phyloP scores from a whole-genome alignment of 2,113 vertebrate genomes.

The Antennarius striatus region DNA sequence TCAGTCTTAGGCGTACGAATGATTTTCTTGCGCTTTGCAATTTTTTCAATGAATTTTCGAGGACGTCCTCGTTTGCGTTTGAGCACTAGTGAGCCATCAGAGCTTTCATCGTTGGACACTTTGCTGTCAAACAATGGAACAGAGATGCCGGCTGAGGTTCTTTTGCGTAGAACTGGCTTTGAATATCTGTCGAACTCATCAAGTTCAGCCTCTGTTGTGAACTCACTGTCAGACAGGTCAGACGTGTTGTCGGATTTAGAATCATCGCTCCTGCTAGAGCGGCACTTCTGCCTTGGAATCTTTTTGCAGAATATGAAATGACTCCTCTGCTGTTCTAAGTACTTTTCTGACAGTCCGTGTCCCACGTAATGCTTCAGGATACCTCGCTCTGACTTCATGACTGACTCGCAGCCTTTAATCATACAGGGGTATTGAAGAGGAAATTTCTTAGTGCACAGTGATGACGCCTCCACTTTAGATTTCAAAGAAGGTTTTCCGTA shows the following conservation, averaged over 20 bases:
- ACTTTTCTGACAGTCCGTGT: conserved; percentile 92
- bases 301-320: conserved; percentile 92
- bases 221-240: conserved; percentile 68
- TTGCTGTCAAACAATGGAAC: conserved; percentile 60
- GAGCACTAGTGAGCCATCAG: conserved; percentile 59
- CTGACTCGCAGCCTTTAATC: conserved; percentile 93
- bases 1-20: conserved; percentile 58
- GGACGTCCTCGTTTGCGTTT: conserved; percentile 84
- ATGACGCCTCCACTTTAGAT: conserved; percentile 86
- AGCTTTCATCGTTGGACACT: conserved; percentile 63
- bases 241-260: conserved; percentile 74
- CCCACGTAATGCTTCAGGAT: conserved; percentile 93
- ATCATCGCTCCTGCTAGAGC: conserved; percentile 78
- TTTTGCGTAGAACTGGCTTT: conserved; percentile 68
- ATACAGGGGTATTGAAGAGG: conserved; percentile 94
- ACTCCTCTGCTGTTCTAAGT: conserved; percentile 89
- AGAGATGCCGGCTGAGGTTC: conserved; percentile 34
- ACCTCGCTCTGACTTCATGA: conserved; percentile 90
- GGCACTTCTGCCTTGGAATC: conserved; percentile 74
- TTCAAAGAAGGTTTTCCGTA: conserved; percentile 85
- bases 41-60: conserved; percentile 76
- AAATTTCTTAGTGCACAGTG: conserved; percentile 88
- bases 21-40: conserved; percentile 59
- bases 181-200: conserved; percentile 69
- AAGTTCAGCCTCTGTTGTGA: conserved; percentile 54